Conservation (phyloP, 2,797 vertebrate species). For the Pelobates cultripes region DNA sequence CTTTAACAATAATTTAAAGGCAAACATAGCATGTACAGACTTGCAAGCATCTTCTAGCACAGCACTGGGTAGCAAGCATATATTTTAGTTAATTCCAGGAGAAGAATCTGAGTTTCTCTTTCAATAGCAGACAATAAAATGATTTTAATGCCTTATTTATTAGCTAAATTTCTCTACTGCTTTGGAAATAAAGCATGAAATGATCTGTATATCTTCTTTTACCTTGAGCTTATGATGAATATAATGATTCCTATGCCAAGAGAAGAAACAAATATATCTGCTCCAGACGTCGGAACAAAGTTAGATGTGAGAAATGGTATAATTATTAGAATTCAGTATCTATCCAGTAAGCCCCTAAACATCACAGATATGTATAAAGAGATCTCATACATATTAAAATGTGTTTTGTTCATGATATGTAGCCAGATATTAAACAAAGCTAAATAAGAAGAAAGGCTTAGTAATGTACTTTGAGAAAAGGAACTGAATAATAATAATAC, state of each 20-base stretch:
- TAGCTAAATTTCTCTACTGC: too few relatives aligned
- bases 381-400: conserved; percentile 7
- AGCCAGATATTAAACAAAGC: neutral
- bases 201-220: too few relatives aligned
- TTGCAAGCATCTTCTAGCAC: too few relatives aligned
- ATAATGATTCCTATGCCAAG: neutral
- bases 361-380: conserved; percentile 2
- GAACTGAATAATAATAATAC: too few relatives aligned
- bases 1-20: too few relatives aligned
- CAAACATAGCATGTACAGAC: too few relatives aligned
- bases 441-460: neutral
- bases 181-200: too few relatives aligned
- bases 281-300: neutral
- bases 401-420: neutral
- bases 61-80: too few relatives aligned
- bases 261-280: neutral
- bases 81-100: too few relatives aligned
- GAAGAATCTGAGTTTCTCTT: too few relatives aligned
- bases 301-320: conserved; percentile 5
- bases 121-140: too few relatives aligned
- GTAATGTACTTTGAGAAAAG: neutral
- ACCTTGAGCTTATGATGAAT: neutral
- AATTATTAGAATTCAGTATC: neutral
- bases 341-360: neutral
- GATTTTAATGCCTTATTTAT: too few relatives aligned